phyloP scores from a whole-genome alignment of 2,888 invertebrate species.

The Megaustenia siamemsis region DNA sequence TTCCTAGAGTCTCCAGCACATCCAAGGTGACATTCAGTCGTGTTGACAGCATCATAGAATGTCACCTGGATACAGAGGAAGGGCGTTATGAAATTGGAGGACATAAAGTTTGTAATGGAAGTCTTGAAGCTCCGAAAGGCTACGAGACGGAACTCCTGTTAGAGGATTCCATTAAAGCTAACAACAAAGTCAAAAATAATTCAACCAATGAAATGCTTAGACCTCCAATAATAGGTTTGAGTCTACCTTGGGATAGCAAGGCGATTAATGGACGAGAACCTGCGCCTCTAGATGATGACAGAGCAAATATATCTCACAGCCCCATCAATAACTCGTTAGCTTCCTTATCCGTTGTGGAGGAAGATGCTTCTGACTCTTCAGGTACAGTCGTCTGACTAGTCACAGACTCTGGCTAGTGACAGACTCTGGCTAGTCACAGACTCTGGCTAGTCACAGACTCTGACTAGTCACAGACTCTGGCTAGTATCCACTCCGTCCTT shows the following conservation, averaged over 20 bases:
- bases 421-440: no score
- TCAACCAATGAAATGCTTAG: neutral
- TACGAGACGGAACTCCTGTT: conserved; percentile 10
- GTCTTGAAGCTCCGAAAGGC: neutral
- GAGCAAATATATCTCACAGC: neutral
- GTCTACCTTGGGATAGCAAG: neutral
- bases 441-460: no score
- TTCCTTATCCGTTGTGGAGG: conserved; percentile 6
- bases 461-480: no score
- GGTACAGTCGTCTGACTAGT: neutral
- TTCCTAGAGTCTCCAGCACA: conserved; percentile 38
- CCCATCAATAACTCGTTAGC: neutral
- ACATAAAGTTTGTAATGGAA: neutral
- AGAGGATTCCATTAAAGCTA: neutral
- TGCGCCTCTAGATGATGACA: neutral
- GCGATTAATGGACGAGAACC: neutral
- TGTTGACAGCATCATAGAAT: neutral
- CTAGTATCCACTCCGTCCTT: no score
- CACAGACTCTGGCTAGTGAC: no score
- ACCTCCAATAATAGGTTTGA: neutral
- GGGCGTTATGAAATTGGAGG: neutral
- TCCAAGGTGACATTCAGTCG: conserved; percentile 42
- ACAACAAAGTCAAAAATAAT: neutral
- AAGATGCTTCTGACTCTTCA: neutral
- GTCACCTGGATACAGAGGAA: neutral